Base-by-base conservation (phyloP, 2,113 vertebrate genomes). In the Hyla sarda region DNA sequence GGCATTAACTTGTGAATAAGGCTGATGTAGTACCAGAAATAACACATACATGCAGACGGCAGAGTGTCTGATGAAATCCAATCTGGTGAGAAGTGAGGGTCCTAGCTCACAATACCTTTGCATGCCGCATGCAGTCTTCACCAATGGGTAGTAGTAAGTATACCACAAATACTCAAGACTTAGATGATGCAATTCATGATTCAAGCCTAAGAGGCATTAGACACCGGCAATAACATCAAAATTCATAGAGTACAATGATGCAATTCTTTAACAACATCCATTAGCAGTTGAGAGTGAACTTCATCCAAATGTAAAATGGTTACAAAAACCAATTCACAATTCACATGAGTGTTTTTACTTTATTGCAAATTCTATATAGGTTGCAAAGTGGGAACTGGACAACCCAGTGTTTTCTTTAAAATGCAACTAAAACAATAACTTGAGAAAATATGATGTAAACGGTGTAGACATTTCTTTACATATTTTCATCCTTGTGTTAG, bases 341-440 rank as follows among this genome's bases (percentile, higher is more conserved):
- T 76, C 23, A 77, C 8, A 52, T 56, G 58, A 77, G 73, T 78
- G 62, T 71, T 71, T 71, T 86, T 81, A 73, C 37, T 81, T 81
- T 87, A 73, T 82, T 74, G 58, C 58, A 85, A 79, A 85, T 79
- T 85, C 60, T 78, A 48, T 78, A 79, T 58, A 76, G 32, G 56
- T 76, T 65, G 71, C 47, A 67, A 52, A 50, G 30, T 79, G 60
- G 72, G 58, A 41, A 50, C 73, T 85, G 60, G 75, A 50, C 19
- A 78, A 79, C 37, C 84, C 74, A 56, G 75, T 85, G 47, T 75
- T 79, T 79, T 13, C 12, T 80, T 84, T 75, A 85, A 79, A 85
- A 85, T 34, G 83, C 83, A 77, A 73, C 82, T 83, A 83, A 83
- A 83, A 72, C 30, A 71, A 71, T 71, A 71, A 71, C 4, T 83